Evolutionary conservation across 2,113 vertebrate genomes (phyloP).

Genomic region (Synodontis membranacea): DNA sequence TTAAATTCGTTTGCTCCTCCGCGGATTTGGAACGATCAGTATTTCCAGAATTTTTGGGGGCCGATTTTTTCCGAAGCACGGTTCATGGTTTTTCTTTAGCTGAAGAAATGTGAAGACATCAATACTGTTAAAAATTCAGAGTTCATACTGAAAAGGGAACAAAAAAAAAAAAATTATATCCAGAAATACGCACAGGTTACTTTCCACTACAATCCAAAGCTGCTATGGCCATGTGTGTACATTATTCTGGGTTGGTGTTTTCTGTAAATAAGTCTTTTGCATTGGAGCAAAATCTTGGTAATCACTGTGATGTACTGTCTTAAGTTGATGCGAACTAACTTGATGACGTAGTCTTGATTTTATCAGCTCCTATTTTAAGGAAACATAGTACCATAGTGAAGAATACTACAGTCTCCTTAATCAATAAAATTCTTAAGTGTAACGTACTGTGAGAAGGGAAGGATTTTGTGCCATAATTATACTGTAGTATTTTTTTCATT

Average conservation of each 20-base stretch:
- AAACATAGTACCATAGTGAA: conserved; percentile 66
- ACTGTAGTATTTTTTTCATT: conserved; percentile 71
- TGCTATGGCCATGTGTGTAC: conserved; percentile 41
- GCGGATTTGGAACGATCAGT: conserved; percentile 18
- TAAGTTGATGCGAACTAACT: conserved; percentile 22
- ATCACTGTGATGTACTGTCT: conserved; percentile 37
- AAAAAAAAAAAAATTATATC: too few species aligned
- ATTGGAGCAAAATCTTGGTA: conserved; percentile 73
- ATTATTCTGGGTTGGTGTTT: conserved; percentile 7
- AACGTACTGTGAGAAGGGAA: conserved; percentile 63
- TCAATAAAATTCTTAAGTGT: conserved; percentile 55
- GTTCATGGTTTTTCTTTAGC: conserved; percentile 12
- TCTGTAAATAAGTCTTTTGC: conserved; percentile 60
- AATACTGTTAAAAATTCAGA: neutral
- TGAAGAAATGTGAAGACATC: neutral
- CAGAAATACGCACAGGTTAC: conserved; percentile 28
- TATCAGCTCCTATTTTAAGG: conserved; percentile 42
- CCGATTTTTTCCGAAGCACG: neutral
- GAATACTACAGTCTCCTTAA: conserved; percentile 62
- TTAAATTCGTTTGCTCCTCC: conserved; percentile 25
- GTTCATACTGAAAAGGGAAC: neutral
- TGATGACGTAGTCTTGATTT: conserved; percentile 35
- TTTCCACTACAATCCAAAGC: conserved; percentile 34
- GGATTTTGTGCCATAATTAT: conserved; percentile 73
- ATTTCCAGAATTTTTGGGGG: conserved; percentile 28